Evolutionary conservation across 2,888 invertebrate genomes (phyloP), one percentile per base, ranked within the genome.

Genomic region (Amphipoea oculea): DNA sequence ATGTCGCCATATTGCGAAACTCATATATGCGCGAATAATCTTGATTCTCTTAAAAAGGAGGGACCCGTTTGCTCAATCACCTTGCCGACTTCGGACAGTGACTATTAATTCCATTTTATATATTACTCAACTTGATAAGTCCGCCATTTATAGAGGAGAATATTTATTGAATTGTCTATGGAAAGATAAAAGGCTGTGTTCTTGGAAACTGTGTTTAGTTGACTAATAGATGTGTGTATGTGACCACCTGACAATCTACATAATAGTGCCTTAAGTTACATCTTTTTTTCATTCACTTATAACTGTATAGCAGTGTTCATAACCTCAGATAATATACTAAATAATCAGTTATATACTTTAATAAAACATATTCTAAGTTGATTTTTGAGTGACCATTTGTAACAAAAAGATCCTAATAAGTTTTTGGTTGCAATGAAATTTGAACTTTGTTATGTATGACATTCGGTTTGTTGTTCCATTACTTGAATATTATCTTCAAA

Each of bases 61-160:
- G 78, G 45, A 74, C 83, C 36, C 1, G 72, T 83, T 89, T 88
- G 48, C 85, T 42, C 78, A 88, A 89, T 85, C 82, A 82, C 82
- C 78, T 79, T 72, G 79, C 76, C 75, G 66, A 62, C 63, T 88
- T 73, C 54, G 83, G 76, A 66, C 48, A n/a, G 17, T 5, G 20
- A 69, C 75, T 68, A 84, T 86, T 89, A 83, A 85, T 82, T 76
- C 67, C 36, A n/a, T 73, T 75, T 81, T 65, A 77, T 62, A 48
- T 86, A 70, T 85, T 86, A 75, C 84, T 65, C 84, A 85, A 85
- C 66, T 62, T 72, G 2, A 85, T 73, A 76, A 36, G 0, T 76
- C 65, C 14, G 62, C 86, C 83, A 62, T 75, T 65, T 86, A 68
- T 9, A 73, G 86, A 72, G 2, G 40, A 29, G 54, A 20, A 67